Conservation (phyloP, 2,888 invertebrate species). For the Calameuta idolon region DNA sequence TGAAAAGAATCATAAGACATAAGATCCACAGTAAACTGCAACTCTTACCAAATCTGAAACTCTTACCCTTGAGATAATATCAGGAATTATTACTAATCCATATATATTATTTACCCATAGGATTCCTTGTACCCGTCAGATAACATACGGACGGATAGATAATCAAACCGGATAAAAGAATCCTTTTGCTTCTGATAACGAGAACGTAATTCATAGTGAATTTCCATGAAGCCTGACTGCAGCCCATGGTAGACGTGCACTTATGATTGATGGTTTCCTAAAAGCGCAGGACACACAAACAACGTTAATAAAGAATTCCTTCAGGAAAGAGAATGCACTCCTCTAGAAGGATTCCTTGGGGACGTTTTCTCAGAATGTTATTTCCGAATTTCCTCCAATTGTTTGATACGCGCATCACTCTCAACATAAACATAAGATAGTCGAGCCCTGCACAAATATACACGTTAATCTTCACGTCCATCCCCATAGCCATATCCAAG, state of each 20-base stretch:
- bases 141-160: neutral
- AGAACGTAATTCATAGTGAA: slow-evolving; percentile 2
- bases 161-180: neutral
- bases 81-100: neutral
- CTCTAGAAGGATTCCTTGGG: neutral
- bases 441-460: slow-evolving; percentile 25
- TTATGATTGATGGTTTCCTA: slow-evolving; percentile 3
- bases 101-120: neutral
- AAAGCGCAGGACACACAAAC: slow-evolving; percentile 7
- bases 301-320: neutral
- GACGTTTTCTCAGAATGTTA: slow-evolving; percentile 18
- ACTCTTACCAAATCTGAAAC: neutral
- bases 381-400: slow-evolving; percentile 24
- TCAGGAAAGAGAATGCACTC: neutral
- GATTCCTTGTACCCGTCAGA: neutral
- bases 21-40: neutral
- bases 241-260: neutral
- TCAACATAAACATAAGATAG: slow-evolving; percentile 36
- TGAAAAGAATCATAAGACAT: neutral
- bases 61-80: neutral
- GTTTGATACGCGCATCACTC: slow-evolving; percentile 23
- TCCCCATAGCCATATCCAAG: neutral
- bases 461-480: slow-evolving; percentile 14
- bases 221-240: neutral
- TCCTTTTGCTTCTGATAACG: neutral